Evolutionary conservation across 2,113 vertebrate genomes (phyloP).

Genomic region (Etheostoma cragini): DNA sequence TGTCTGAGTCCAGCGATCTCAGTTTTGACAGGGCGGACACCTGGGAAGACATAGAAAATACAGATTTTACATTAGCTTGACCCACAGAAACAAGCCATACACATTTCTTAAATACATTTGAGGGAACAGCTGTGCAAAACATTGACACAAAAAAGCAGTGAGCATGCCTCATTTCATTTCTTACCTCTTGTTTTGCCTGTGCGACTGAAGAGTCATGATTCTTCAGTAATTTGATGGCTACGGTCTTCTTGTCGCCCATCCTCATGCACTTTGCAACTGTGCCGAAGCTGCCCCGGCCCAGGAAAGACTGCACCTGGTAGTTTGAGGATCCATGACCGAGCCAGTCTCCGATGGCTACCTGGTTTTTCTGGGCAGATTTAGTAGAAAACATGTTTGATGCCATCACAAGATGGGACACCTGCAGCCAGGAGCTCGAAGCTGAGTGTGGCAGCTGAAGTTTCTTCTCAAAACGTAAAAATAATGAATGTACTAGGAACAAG

Average conservation of each 20-base stretch:
- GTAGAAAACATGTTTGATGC: not conserved
- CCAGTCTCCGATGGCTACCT: not conserved
- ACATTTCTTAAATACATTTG: not conserved
- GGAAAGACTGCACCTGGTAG: constrained; percentile 11
- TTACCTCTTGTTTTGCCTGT: not conserved
- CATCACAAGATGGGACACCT: not conserved
- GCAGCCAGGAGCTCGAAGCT: not conserved
- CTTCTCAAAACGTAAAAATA: not conserved
- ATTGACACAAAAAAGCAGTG: not conserved
- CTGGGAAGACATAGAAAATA: not conserved
- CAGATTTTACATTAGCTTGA: not conserved
- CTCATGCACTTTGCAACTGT: constrained; percentile 12
- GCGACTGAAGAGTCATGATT: accelerated
- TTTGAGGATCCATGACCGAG: accelerated
- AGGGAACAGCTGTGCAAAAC: not conserved
- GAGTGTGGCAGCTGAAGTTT: not conserved
- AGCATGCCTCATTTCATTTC: not conserved
- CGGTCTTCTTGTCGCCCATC: not conserved
- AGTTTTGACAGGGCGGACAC: not conserved
- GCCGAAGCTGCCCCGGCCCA: constrained; percentile 15
- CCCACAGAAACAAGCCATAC: not conserved
- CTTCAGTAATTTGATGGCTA: constrained; percentile 34
- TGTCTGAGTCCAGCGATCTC: not conserved
- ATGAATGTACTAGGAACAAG: not conserved
- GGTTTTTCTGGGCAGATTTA: not conserved